Conservation (phyloP, 2,797 vertebrate genomes). For the Huso huso region DNA sequence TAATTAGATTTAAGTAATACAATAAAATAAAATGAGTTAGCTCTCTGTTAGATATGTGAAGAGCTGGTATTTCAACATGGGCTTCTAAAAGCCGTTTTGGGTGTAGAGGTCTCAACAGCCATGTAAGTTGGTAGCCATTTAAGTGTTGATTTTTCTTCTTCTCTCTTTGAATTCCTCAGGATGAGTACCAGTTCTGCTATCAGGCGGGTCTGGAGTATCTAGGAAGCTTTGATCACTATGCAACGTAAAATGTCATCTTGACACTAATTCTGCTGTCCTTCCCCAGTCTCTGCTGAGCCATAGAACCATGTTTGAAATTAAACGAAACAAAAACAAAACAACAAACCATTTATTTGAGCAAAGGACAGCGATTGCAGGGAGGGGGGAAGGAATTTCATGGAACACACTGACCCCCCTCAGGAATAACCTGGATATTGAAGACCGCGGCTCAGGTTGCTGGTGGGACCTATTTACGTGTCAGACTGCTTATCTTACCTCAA, state of each 20-base stretch:
- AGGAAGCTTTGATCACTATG: conserved; percentile 99
- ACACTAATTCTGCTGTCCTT: conserved; percentile 48
- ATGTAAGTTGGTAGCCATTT: too few species aligned
- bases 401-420: conserved; percentile 33
- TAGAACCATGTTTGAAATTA: conserved; percentile 69
- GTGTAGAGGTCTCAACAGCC: too few species aligned
- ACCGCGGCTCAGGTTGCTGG: conserved; percentile 54
- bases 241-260: conserved; percentile 97
- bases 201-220: conserved; percentile 96
- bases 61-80: too few species aligned
- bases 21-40: neutral
- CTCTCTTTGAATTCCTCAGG: conserved; percentile 52
- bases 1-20: neutral
- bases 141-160: conserved; percentile 6
- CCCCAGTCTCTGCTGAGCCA: conserved; percentile 73
- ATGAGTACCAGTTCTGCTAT: conserved; percentile 98
- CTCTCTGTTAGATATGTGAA: neutral
- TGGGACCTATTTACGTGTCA: conserved; percentile 53
- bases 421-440: conserved; percentile 43
- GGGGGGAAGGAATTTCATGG: conserved; percentile 39
- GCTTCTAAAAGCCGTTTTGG: too few species aligned
- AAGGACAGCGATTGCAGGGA: conserved; percentile 23
- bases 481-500: conserved; percentile 77
- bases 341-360: conserved; percentile 46
- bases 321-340: conserved; percentile 43